phyloP scores from a whole-genome alignment of 2,888 invertebrate species.

The Andrena haemorrhoa region DNA sequence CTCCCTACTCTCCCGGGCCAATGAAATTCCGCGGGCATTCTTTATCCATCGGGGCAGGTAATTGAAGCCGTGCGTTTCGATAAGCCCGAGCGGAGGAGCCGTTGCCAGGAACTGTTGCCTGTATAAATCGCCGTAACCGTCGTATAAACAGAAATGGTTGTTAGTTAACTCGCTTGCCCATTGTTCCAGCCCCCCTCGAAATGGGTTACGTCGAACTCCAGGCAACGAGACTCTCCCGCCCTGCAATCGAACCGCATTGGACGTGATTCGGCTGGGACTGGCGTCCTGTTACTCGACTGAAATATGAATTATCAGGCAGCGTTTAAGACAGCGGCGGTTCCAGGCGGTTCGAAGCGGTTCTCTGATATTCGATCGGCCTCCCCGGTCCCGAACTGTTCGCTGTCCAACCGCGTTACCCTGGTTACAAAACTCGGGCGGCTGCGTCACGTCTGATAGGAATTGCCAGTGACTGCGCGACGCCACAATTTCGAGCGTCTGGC shows the following conservation, averaged over 20 bases:
- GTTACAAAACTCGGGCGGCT: constrained; percentile 8
- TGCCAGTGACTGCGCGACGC: constrained; percentile 12
- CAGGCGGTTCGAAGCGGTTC: constrained; percentile 40
- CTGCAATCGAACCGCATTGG: neutral
- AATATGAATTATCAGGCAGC: constrained; percentile 71
- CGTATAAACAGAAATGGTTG: constrained; percentile 48
- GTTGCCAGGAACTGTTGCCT: constrained; percentile 38
- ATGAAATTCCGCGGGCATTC: constrained; percentile 35
- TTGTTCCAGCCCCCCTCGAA: constrained; percentile 15
- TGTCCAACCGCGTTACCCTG: constrained; percentile 4
- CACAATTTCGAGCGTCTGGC: neutral
- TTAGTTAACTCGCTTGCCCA: constrained; percentile 36
- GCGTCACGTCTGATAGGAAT: constrained; percentile 18
- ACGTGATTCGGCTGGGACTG: neutral
- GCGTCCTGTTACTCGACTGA: neutral
- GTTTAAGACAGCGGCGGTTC: constrained; percentile 33
- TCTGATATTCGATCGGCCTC: constrained; percentile 8
- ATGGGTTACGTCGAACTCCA: constrained; percentile 1
- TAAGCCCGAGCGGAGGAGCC: constrained; percentile 35
- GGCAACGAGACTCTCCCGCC: neutral
- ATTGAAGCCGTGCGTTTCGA: constrained; percentile 52
- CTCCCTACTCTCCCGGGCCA: constrained; percentile 1
- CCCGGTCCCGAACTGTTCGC: neutral
- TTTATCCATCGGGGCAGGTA: constrained; percentile 39
- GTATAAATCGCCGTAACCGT: constrained; percentile 43